Conservation (phyloP, 2,888 invertebrate species). For the Caenorhabditis sp. region DNA sequence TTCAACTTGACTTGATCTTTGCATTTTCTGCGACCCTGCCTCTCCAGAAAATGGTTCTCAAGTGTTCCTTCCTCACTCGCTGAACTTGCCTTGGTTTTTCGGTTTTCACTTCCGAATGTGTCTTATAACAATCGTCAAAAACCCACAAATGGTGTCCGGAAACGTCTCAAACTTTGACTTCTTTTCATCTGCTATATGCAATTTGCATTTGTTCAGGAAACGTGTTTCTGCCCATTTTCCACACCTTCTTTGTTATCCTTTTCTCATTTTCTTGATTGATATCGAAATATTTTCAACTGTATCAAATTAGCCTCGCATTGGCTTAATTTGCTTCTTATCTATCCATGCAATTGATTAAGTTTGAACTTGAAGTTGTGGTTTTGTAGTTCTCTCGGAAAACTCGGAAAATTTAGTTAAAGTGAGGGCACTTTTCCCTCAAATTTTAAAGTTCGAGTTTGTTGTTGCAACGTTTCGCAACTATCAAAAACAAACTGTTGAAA, state of each 20-base stretch:
- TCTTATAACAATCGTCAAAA: not conserved
- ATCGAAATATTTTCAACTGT: not conserved
- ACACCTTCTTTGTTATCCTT: constrained; percentile 1
- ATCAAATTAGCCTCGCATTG: not conserved
- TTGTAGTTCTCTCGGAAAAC: too few relatives aligned
- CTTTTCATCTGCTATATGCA: not conserved
- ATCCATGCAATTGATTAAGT: too few relatives aligned
- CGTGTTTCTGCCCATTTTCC: constrained; percentile 19
- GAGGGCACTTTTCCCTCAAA: too few relatives aligned
- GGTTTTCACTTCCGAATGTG: constrained; percentile 5
- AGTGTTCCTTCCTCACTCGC: constrained; percentile 7
- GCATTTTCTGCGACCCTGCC: too few relatives aligned
- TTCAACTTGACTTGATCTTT: too few relatives aligned
- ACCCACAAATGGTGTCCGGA: not conserved
- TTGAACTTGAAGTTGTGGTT: too few relatives aligned
- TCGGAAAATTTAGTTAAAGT: too few relatives aligned
- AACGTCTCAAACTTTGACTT: not conserved
- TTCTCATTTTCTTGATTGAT: constrained; percentile 5
- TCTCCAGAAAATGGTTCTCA: not conserved
- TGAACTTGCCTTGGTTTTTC: not conserved
- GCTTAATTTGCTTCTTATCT: too few relatives aligned
- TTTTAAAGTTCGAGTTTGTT: too few relatives aligned
- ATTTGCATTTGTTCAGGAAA: constrained; percentile 26
- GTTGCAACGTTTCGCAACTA: too few relatives aligned
- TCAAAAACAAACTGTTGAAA: too few relatives aligned